Base-by-base conservation (phyloP, 2,113 vertebrate species). In the Etia nguti region DNA sequence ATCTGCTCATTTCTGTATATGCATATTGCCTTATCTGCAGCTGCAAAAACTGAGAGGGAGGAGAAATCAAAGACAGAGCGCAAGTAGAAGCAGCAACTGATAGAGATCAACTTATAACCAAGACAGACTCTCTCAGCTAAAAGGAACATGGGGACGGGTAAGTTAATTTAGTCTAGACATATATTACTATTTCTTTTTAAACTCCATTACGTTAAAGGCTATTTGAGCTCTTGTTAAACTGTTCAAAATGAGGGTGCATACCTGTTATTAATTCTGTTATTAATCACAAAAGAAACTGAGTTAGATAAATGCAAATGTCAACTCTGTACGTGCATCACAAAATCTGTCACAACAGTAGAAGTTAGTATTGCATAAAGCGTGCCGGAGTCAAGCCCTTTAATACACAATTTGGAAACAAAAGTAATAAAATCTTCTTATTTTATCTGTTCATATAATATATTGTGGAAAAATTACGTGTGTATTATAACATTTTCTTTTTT, bases 61-160 rank as follows among this genome's bases (percentile, higher is more conserved):
- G 83, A 56, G 84, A 55, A 6, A 65, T n/a, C 6, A 22, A 38
- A 59, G 9, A 54, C 29, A 55, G 4, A 26, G 38, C 26, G 18
- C 82, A 2, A 36, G 11, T 18, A 4, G n/a, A 29, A 26, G 13
- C 36, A 88, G 38, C 6, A 65, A 38, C 31, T 12, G 31, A 80
- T 4, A 83, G 6, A 62, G 16, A 79, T 79, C 60, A 77, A 3
- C 16, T 50, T 6, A 46, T 1, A 84, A 31, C 4, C 22, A 34
- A 2, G 22, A 68, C 50, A 79, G 46, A 77, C 41, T 24, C 16
- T 79, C 8, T 3, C 20, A 20, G 6, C 65, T 55, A 48, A 4
- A 22, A 60, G 43, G n/a, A 80, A 29, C 18, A 90, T 88, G 87
- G 16, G 31, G 5, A n/a, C 29, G 4, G 92, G 92, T 91, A 90